These are phyloP conservation scores for Notodonta ziczac DNA, from an alignment of 2,888 invertebrate species.

Conservation along the genomic window DNA sequence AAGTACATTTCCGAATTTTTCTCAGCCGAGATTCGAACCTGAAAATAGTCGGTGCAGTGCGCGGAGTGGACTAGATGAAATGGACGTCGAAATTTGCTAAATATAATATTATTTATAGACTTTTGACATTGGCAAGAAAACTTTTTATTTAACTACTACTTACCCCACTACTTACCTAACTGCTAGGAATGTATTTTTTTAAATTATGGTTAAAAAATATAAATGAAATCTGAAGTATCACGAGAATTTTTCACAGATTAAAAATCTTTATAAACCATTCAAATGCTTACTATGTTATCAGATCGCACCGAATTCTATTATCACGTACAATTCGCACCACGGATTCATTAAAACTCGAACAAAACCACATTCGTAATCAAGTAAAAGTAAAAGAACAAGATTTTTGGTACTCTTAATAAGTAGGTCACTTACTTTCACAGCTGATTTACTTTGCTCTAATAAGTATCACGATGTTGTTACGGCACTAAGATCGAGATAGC, in stretches of 20 bases:
- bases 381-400: conserved; percentile 19
- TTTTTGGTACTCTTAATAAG: conserved; percentile 25
- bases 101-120: too few species aligned
- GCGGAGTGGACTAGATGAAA: too few species aligned
- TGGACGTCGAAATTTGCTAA: too few species aligned
- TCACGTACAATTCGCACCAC: neutral
- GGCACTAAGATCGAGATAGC: conserved; percentile 51
- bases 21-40: too few species aligned
- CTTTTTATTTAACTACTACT: too few species aligned
- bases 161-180: too few species aligned
- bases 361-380: conserved; percentile 6
- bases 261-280: neutral
- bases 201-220: too few species aligned
- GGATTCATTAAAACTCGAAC: conserved; percentile 4
- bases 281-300: neutral
- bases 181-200: too few species aligned
- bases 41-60: too few species aligned
- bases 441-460: conserved; percentile 52
- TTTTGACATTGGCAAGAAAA: too few species aligned
- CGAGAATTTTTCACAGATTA: neutral
- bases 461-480: conserved; percentile 50
- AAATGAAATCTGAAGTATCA: too few species aligned
- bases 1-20: too few species aligned
- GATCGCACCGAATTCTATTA: conserved; percentile 1
- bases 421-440: conserved; percentile 52